Evolutionary conservation across 2,888 invertebrate genomes (phyloP).

Genomic region (Drepanosiphum platanoidis): DNA sequence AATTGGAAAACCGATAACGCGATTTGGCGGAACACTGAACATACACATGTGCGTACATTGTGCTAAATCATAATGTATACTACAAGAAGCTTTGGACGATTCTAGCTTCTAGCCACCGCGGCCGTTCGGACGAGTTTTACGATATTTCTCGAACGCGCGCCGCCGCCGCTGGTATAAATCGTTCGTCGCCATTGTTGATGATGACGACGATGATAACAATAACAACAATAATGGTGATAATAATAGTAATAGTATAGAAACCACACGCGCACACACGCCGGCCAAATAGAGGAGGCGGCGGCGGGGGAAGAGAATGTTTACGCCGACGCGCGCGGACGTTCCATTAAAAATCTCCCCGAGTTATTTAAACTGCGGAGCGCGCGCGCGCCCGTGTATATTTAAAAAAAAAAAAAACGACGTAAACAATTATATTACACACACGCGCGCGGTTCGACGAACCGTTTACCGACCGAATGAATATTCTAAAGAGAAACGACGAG

Average conservation of each 20-base stretch:
- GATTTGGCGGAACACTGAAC: too few relatives aligned
- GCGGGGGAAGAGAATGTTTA: slow-evolving; percentile 44
- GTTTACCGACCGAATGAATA: slow-evolving; percentile 50
- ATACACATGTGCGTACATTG: background rate
- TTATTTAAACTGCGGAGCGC: slow-evolving; percentile 38
- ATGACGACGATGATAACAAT: slow-evolving; percentile 10
- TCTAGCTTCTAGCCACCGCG: too few relatives aligned
- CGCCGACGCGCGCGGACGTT: slow-evolving; percentile 23
- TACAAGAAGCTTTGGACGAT: too few relatives aligned
- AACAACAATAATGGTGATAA: background rate
- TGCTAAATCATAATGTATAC: too few relatives aligned
- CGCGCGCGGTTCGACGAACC: slow-evolving; percentile 58
- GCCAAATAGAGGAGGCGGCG: background rate
- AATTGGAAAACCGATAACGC: too few relatives aligned
- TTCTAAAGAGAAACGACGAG: slow-evolving; percentile 2
- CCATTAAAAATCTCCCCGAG: slow-evolving; percentile 56
- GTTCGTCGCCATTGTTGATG: slow-evolving; percentile 57
- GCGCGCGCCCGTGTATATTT: background rate
- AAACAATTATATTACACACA: slow-evolving; percentile 43
- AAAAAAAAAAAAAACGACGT: slow-evolving; percentile 29
- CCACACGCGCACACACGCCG: background rate
- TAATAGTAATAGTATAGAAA: slow-evolving; percentile 22
- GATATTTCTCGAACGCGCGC: slow-evolving; percentile 40
- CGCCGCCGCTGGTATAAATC: slow-evolving; percentile 53
- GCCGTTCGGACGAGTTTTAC: slow-evolving; percentile 19